A percentile compares a stretch with the other conserved stretches of the same genome.
phyloP scores from a whole-genome alignment of 2,888 invertebrate species.

The Chaitophorus viminalis region DNA sequence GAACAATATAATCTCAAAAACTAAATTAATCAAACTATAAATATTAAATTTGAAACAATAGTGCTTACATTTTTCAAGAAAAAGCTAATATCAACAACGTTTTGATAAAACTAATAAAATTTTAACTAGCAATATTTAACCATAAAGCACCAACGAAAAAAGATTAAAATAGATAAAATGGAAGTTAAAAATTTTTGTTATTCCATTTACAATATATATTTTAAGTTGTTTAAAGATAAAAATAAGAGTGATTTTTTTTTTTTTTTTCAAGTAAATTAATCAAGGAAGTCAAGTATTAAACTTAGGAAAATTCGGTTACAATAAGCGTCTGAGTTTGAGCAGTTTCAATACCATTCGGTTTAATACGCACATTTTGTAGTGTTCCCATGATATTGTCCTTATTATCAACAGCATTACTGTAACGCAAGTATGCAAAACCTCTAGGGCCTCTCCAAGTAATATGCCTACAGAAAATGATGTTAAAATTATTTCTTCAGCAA shows the following conservation, averaged over 20 bases:
- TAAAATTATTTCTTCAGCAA: not conserved
- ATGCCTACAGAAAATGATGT: constrained; percentile 68
- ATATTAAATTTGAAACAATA: constrained; percentile 31
- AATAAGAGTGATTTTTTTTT: constrained; percentile 38
- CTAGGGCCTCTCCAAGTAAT: constrained; percentile 75
- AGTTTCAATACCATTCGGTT: constrained; percentile 56
- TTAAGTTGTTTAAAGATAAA: constrained; percentile 49
- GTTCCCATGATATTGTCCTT: constrained; percentile 51
- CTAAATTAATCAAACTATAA: constrained; percentile 27
- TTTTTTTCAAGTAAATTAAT: constrained; percentile 33
- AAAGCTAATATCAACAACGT: constrained; percentile 25
- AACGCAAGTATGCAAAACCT: constrained; percentile 78
- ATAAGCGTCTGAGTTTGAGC: constrained; percentile 59
- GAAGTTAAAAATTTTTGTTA: constrained; percentile 36
- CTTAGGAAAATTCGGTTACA: constrained; percentile 54
- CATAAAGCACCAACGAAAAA: constrained; percentile 32
- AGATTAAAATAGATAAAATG: constrained; percentile 20
- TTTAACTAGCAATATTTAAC: constrained; percentile 39
- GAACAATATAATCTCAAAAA: constrained; percentile 49
- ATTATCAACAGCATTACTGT: constrained; percentile 34
- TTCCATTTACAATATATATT: constrained; percentile 31
- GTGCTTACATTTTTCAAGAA: constrained; percentile 37
- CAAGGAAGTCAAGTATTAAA: constrained; percentile 26
- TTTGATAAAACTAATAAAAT: constrained; percentile 33
- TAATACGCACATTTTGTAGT: constrained; percentile 57